Conservation (phyloP, 1,140 invertebrate genomes). For the Hormaphis cornu region DNA sequence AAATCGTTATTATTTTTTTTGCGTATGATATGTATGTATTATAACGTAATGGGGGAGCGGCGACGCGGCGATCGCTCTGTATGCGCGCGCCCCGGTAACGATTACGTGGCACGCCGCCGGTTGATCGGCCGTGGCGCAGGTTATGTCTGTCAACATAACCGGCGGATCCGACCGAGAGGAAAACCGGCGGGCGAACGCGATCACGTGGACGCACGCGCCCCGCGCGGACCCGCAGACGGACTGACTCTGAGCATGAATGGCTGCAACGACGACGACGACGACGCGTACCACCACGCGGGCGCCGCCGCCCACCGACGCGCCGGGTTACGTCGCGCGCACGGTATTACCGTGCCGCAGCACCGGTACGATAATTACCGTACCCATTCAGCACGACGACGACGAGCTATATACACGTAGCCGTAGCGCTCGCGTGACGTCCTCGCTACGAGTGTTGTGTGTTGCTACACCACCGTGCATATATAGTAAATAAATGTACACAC, state of each 20-base stretch:
- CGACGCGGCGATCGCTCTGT: constrained; percentile 19
- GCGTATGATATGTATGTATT: too few species aligned
- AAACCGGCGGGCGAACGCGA: background rate
- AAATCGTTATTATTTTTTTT: too few species aligned
- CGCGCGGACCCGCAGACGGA: constrained; percentile 19
- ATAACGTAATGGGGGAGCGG: too few species aligned
- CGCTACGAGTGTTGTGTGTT: background rate
- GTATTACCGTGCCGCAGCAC: background rate
- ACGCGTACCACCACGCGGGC: background rate
- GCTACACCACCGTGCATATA: background rate
- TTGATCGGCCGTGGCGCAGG: constrained; percentile 30
- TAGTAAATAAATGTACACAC: background rate
- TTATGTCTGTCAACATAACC: constrained; percentile 31
- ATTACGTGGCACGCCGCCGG: constrained; percentile 28
- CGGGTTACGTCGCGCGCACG: constrained; percentile 23
- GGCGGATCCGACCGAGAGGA: background rate
- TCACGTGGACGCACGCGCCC: constrained; percentile 5
- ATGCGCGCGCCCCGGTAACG: background rate
- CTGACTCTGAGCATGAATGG: constrained; percentile 30
- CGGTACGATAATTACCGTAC: constrained; percentile 25
- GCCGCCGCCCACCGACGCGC: background rate
- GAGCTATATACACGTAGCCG: background rate
- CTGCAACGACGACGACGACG: background rate
- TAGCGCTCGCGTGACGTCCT: background rate
- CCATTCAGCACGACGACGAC: background rate